Evolutionary conservation across 2,113 vertebrate genomes (phyloP), one percentile per base, ranked within the genome.

Genomic region (Enhydra lutris): DNA sequence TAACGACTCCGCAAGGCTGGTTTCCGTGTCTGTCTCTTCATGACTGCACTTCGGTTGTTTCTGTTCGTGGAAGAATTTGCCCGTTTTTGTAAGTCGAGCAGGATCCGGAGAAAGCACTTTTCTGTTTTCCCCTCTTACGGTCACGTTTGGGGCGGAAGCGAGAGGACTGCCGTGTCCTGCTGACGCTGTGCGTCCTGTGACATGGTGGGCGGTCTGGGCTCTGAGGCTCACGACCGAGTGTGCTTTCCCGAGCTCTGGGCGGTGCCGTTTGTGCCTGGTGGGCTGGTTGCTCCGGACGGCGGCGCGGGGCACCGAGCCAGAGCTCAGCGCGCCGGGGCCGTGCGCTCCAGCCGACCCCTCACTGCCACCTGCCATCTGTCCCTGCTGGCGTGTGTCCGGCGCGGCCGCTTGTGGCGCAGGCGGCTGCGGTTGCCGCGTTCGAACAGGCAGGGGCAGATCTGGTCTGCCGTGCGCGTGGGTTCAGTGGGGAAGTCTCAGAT

Each of bases 181-280:
- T 1, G 1, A 11, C 12, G 0, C 8, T 4, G 11, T 5, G 24
- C n/a, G 73, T 11, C 11, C 82, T 29, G 8, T 13, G 50, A 0
- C 9, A 0, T 24, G 2, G 0, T 7, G 26, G 10, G 50, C 4
- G 59, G 11, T 15, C 26, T 39, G 26, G 4, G 21, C 42, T 2
- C 1, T 6, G 50, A 95, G 83, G 31, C 59, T 39, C 31, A 1
- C 39, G 0, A 1, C 18, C 0, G 2, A 1, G 3, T 39, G 8
- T n/a, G 39, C n/a, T 23, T 26, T 17, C 45, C 57, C 31, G 52
- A 15, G 42, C 78, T 52, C 50, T 4, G 78, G n/a, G 7, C 26
- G 24, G 11, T 36, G 1, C 0, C 2, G 23, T 2, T 0, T 2
- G 29, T 29, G 57, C 59, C 39, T 12, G 14, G 1, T 0, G 0